Base-by-base conservation (phyloP, 2,113 vertebrate species). In the Scytalopus superciliaris region DNA sequence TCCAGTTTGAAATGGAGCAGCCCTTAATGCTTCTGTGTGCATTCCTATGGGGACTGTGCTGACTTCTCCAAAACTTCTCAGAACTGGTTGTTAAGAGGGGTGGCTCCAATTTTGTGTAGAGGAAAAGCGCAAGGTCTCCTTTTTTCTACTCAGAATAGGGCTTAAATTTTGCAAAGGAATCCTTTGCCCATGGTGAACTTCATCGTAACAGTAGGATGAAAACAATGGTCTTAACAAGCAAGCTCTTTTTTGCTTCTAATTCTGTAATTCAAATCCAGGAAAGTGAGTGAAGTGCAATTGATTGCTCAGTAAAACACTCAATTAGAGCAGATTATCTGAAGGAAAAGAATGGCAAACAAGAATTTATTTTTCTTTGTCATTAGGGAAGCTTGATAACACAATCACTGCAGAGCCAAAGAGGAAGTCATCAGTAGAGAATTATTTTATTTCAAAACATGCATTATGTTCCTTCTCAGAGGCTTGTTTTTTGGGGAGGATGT, bases 251-350 rank as follows among this genome's bases (percentile, higher is more conserved):
- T 1, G 12, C 17, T 84, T 31, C 8, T 40, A 40, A 64, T 78
- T 84, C 53, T 73, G n/a, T 50, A 63, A 84, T 75, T 95, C 73
- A 27, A 31, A 64, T 42, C 35, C 59, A 57, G 66, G 66, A 52
- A 56, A 92, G 66, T 35, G 37, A 59, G 62, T 64, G 68, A 82
- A 90, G 39, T 75, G 45, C 50, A 74, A 74, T 35, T 6, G 14
- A 59, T 90, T 89, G 66, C 69, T 78, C 24, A 42, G 40, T 87
- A 53, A 78, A 94, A 90, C 55, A 74, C 40, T 35, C 62, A 83
- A 53, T 73, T 73, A 87, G 35, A 59, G 76, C n/a, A 77, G 63
- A 56, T 80, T 69, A 77, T 83, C 59, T 69, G 90, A 67, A 93
- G 86, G 66, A 24, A 85, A 83, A 80, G 72, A 84, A 78, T 47